Base-by-base conservation (phyloP, 1,140 invertebrate genomes). In the Pogonomyrmex barbatus region DNA sequence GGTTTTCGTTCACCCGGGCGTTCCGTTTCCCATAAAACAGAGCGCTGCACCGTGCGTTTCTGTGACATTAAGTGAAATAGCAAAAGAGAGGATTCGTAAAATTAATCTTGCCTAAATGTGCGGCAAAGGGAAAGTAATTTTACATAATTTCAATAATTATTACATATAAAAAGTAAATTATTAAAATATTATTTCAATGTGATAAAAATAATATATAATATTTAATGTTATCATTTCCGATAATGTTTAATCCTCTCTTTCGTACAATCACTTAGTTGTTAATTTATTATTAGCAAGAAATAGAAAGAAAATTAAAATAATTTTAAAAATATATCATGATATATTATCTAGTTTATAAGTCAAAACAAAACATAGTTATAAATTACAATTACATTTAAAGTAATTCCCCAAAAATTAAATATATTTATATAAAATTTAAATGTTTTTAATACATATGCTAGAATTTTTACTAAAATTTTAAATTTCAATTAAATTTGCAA, bases 1-100 rank as follows among this genome's bases (percentile, higher is more conserved):
- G 82, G 76, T 89, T 77, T 75, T 89, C 58, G 30, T n/a, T 17
- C n/a, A 17, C 62, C 17, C 45, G 60, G 45, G 50, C 36, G 60
- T 54, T 88, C 75, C 47, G 70, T 89, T 89, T 86, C 47, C 42
- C 78, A 68, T 70, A 73, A 89, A 89, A 89, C 77, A 70, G 62
- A 75, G 54, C 45, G 65, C 54, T 86, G 62, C 71, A 30, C 56
- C 78, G 77, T 45, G 56, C 83, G 63, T 78, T 87, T 79, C 56
- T n/a, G 56, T 62, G 36, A 60, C 54, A 56, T 42, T 81, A 73
- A 81, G 56, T 78, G 82, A 83, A 83, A 83, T 83, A 83, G 33
- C 68, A 71, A n/a, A 50, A 83, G 24, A 73, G 54, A n/a, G 24
- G 54, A 75, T 62, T 30, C 54, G 67, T 83, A 83, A 83, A 83